These are phyloP conservation scores for Cygnus olor DNA, from an alignment of 2,797 vertebrate genomes.

Conservation along the genomic window DNA sequence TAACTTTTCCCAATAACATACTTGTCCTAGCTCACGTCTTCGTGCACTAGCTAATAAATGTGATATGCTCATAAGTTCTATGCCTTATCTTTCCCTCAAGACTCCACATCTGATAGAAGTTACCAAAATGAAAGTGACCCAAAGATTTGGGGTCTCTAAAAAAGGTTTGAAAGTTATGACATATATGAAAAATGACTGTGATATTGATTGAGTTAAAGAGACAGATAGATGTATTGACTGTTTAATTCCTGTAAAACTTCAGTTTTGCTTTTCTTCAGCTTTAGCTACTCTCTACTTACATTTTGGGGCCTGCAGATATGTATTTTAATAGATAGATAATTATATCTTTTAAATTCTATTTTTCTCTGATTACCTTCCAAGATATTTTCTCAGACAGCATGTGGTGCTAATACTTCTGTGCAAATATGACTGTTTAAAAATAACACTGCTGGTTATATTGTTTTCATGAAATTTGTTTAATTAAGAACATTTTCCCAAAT, in stretches of 20 bases:
- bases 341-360: neutral
- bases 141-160: neutral
- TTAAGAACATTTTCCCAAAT: neutral
- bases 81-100: neutral
- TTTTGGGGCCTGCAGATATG: too few species aligned
- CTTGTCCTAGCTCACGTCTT: neutral
- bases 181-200: rapidly evolving
- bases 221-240: neutral
- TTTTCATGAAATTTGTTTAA: neutral
- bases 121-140: neutral
- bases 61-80: neutral
- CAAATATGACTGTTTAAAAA: neutral
- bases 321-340: neutral
- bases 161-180: neutral
- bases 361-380: neutral
- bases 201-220: neutral
- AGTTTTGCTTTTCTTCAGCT: neutral
- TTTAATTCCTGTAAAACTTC: neutral
- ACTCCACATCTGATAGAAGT: neutral
- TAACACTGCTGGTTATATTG: neutral
- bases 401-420: neutral
- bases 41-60: neutral
- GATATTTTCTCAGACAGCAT: neutral
- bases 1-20: neutral
- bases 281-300: neutral